A percentile compares a stretch with the other conserved stretches of the same genome.
phyloP scores from a whole-genome alignment of 2,888 invertebrate species.

The Uropetala carovei region DNA sequence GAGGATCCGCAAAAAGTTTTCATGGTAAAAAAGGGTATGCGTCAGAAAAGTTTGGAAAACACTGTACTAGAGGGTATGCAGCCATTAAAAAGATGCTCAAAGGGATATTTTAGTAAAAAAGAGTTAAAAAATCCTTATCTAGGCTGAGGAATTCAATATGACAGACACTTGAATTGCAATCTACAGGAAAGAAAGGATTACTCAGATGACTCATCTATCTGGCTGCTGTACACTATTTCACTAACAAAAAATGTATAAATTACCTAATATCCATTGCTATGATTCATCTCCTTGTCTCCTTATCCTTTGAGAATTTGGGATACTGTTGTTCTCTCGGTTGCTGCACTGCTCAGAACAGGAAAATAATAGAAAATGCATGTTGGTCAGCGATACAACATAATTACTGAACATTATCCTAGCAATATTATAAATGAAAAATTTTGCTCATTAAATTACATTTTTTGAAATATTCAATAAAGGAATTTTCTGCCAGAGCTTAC shows the following conservation, averaged over 20 bases:
- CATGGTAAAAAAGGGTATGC: too few species aligned
- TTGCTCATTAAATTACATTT: background rate
- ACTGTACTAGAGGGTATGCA: too few species aligned
- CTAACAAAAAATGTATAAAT: background rate
- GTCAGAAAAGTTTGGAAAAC: too few species aligned
- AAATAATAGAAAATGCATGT: background rate
- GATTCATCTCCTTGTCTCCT: conserved; percentile 51
- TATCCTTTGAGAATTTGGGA: conserved; percentile 38
- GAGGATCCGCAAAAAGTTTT: too few species aligned
- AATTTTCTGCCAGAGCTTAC: too few species aligned
- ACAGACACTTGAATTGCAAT: too few species aligned
- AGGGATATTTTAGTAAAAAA: too few species aligned
- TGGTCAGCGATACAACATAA: background rate
- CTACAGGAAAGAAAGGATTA: too few species aligned
- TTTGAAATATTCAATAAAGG: background rate
- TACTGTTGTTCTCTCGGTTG: conserved; percentile 57
- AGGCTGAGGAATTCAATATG: too few species aligned
- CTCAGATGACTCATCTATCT: too few species aligned
- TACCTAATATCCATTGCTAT: conserved; percentile 62
- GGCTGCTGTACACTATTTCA: background rate
- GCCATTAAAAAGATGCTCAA: too few species aligned
- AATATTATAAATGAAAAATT: background rate
- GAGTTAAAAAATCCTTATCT: too few species aligned
- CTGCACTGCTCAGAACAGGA: conserved; percentile 6
- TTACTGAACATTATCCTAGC: background rate